phyloP scores from a whole-genome alignment of 2,797 vertebrate species.

The Apogon hyalosoma region DNA sequence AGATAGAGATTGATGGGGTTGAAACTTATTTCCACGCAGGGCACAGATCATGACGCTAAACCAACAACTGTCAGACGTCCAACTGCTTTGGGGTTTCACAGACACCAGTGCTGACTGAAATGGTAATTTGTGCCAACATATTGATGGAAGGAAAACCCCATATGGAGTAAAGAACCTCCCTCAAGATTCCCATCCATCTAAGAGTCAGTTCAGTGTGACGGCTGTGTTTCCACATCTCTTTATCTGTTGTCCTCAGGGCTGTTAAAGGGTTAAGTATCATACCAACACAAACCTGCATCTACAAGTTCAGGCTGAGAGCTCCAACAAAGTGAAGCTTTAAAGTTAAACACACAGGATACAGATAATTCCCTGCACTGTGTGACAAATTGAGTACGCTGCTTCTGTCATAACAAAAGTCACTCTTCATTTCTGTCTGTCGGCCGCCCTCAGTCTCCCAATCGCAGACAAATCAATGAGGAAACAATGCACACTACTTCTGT shows the following conservation, averaged over 20 bases:
- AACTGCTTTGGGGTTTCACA: slow-evolving; percentile 12
- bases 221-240: slow-evolving; percentile 5
- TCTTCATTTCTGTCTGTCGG: slow-evolving; percentile 34
- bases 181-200: slow-evolving; percentile 14
- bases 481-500: slow-evolving; percentile 45
- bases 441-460: slow-evolving; percentile 22
- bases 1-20: neutral
- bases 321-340: slow-evolving; percentile 15
- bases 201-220: slow-evolving; percentile 13
- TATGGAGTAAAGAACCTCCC: slow-evolving; percentile 2
- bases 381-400: slow-evolving; percentile 44
- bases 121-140: slow-evolving; percentile 29
- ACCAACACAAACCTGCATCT: slow-evolving; percentile 5
- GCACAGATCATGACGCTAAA: slow-evolving; percentile 16
- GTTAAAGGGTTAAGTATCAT: slow-evolving; percentile 24
- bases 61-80: slow-evolving; percentile 16
- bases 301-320: slow-evolving; percentile 9
- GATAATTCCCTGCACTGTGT: slow-evolving; percentile 37
- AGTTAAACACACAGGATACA: slow-evolving; percentile 10
- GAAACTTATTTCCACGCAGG: too few relatives aligned
- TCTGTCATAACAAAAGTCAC: slow-evolving; percentile 55
- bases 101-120: slow-evolving; percentile 19
- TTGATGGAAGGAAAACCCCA: slow-evolving; percentile 12
- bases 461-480: slow-evolving; percentile 32
- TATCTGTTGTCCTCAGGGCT: neutral